Conservation (phyloP, 2,113 vertebrate species). For the Psittacula cyanocephala region DNA sequence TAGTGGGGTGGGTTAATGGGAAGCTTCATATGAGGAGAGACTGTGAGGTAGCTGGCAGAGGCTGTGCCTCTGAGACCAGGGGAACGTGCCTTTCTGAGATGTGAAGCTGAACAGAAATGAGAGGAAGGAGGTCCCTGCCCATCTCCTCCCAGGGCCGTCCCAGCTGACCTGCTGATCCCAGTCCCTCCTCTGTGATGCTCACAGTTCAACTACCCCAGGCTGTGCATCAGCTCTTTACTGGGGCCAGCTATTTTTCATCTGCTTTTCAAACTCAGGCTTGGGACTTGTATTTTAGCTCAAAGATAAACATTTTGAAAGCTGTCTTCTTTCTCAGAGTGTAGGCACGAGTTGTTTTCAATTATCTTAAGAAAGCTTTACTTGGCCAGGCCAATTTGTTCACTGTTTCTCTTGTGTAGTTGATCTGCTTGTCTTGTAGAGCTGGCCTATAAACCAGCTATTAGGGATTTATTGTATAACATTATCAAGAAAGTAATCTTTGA, state of each 20-base stretch:
- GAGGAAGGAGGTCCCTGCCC: background rate
- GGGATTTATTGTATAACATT: slow-evolving; percentile 11
- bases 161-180: background rate
- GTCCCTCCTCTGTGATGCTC: background rate
- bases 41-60: background rate
- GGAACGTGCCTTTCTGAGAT: background rate
- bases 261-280: slow-evolving; percentile 8
- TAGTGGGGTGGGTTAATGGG: background rate
- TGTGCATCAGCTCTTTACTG: background rate
- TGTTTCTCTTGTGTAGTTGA: background rate
- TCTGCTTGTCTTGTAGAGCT: background rate
- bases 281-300: slow-evolving; percentile 2
- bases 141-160: background rate
- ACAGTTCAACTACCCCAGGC: background rate
- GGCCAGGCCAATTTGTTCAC: slow-evolving; percentile 32
- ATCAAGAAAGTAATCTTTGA: slow-evolving; percentile 23
- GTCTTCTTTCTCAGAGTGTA: slow-evolving; percentile 33
- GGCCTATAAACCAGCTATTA: slow-evolving; percentile 20
- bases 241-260: background rate
- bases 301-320: slow-evolving; percentile 52
- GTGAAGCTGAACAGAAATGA: background rate
- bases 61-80: background rate
- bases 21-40: background rate
- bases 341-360: slow-evolving; percentile 34
- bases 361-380: slow-evolving; percentile 44